phyloP scores from a whole-genome alignment of 2,888 invertebrate species.

The Anoncus sp. region DNA sequence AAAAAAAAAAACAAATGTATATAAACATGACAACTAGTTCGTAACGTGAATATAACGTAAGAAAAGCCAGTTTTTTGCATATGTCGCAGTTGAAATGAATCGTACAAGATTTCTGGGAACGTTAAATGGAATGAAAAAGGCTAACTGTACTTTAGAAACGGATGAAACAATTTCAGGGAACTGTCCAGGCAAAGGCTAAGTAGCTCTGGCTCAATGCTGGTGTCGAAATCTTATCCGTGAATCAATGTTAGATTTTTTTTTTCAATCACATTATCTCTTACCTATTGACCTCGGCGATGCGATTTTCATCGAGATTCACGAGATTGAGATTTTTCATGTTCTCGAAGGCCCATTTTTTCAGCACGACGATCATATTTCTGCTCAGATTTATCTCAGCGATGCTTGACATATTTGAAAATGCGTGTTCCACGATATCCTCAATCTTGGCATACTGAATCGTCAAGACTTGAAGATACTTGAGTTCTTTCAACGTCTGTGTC shows the following conservation, averaged over 20 bases:
- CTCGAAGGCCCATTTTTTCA: slow-evolving; percentile 89
- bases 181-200: no score
- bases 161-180: no score
- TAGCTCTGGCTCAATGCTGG: background rate
- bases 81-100: background rate
- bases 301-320: slow-evolving; percentile 90
- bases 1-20: background rate
- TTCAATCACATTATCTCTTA: slow-evolving; percentile 55
- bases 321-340: slow-evolving; percentile 88
- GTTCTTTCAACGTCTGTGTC: slow-evolving; percentile 87
- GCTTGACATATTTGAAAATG: slow-evolving; percentile 90
- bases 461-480: slow-evolving; percentile 88
- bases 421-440: slow-evolving; percentile 88
- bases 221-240: background rate
- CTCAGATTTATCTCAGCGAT: slow-evolving; percentile 88
- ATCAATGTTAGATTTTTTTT: background rate
- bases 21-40: no score
- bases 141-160: no score
- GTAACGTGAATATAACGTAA: no score
- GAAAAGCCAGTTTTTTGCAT: background rate
- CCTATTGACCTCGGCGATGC: slow-evolving; percentile 89
- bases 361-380: slow-evolving; percentile 88
- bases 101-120: no score
- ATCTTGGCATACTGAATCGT: slow-evolving; percentile 90
- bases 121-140: no score